Conservation (phyloP, 1,140 invertebrate genomes). For the Archegozetes longisetosus region DNA sequence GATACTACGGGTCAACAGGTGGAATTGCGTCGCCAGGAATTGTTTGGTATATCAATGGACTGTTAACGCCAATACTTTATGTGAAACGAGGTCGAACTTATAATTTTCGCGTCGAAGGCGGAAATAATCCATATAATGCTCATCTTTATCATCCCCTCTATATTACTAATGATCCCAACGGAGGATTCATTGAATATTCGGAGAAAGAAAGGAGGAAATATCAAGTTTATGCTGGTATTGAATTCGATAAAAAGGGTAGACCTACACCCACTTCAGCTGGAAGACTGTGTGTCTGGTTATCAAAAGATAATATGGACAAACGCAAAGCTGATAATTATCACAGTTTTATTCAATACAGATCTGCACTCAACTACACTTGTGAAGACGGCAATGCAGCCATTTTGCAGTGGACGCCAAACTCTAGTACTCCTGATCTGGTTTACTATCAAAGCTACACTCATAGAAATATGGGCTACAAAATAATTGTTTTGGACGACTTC, state of each 20-base stretch:
- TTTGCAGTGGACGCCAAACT: slow-evolving; percentile 67
- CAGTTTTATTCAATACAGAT: slow-evolving; percentile 16
- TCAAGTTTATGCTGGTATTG: slow-evolving; percentile 64
- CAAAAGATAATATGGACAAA: slow-evolving; percentile 44
- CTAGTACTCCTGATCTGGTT: slow-evolving; percentile 74
- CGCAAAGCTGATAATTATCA: slow-evolving; percentile 47
- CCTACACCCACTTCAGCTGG: slow-evolving; percentile 38
- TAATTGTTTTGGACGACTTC: slow-evolving; percentile 53
- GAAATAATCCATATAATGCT: slow-evolving; percentile 68
- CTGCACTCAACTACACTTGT: slow-evolving; percentile 17
- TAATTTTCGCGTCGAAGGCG: slow-evolving; percentile 39
- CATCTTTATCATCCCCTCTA: slow-evolving; percentile 80
- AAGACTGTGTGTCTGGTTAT: slow-evolving; percentile 53
- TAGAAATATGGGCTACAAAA: slow-evolving; percentile 77
- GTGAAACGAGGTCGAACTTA: slow-evolving; percentile 68
- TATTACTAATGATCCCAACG: slow-evolving; percentile 66
- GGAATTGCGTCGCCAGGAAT: slow-evolving; percentile 68
- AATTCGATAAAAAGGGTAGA: slow-evolving; percentile 54
- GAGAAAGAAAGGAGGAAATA: slow-evolving; percentile 46
- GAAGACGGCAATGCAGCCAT: slow-evolving; percentile 32
- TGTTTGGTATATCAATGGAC: slow-evolving; percentile 79
- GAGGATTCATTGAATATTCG: slow-evolving; percentile 55
- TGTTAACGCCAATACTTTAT: slow-evolving; percentile 67
- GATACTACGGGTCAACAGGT: slow-evolving; percentile 62
- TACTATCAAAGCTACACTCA: slow-evolving; percentile 89